Evolutionary conservation across 1,140 invertebrate genomes (phyloP), one percentile per base, ranked within the genome.

Genomic region (Amyelois transitella): DNA sequence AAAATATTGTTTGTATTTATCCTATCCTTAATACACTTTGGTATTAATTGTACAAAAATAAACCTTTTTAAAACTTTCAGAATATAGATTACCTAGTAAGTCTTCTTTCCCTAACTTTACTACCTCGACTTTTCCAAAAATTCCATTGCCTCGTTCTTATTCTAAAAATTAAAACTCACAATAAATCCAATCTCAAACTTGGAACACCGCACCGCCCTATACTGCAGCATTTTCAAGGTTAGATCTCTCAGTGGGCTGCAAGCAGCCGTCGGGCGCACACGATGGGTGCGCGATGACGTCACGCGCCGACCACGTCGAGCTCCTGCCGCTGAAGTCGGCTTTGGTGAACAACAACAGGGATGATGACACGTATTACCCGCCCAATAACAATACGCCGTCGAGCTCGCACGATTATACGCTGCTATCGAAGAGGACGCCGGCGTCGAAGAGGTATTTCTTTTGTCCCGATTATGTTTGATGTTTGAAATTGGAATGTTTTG

Each of bases 191-290:
- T n/a, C n/a, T 66, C 55, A 47, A 59, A 43, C 47, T 43, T 53
- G 52, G 56, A n/a, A 14, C 32, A 38, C 12, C 12, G 32, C 65
- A 32, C 68, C 50, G 14, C 72, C 61, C 72, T 77, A 73, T 69
- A 58, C 69, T 86, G 82, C 82, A 83, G 72, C 73, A 74, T 81
- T 83, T 86, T 86, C 82, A 86, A 82, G 82, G 82, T 62, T 75
- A 72, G 38, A 72, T 72, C 69, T 81, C 60, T 73, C 75, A 85
- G 80, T 86, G 61, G 79, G 77, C 78, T 79, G 78, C 74, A 75
- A 71, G 77, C 81, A 65, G 78, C 71, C 77, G 60, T 60, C 69
- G 69, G 51, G 58, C 55, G 10, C 64, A 60, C 83, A 75, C 78
- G 70, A 81, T 81, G 83, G 55, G 56, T 63, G 51, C 71, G 74